Evolutionary conservation across 2,113 vertebrate species (phyloP), one percentile per base, ranked within the genome.

Genomic region (Tiliqua scincoides): DNA sequence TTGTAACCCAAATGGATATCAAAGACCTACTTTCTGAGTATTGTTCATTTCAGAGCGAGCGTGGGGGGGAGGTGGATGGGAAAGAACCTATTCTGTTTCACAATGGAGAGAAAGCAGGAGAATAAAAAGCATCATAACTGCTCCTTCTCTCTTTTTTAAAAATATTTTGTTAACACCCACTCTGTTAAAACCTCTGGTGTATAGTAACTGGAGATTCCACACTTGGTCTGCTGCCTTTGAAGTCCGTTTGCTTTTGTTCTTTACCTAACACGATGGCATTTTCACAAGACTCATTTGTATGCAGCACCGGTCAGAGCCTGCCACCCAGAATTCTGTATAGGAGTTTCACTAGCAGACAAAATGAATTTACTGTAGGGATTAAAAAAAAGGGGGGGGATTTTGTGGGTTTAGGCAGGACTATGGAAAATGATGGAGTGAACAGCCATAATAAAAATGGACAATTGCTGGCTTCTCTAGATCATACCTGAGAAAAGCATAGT

Each of bases 211-310:
- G 86, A 93, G 95, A 93, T 89, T 91, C 85, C 88, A 87, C 89
- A 87, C 72, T 95, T 91, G 52, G 73, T 87, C 74, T 25, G 1
- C 83, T 93, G 48, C 6, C 97, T 97, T 98, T 98, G 97, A 98
- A 97, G 97, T 97, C 93, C 83, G 93, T 95, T 95, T 94, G 95
- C 95, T 97, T 97, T 98, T 98, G 97, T 98, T 96, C 97, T 97
- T 96, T 96, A 97, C 96, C 97, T 97, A 97, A 97, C 96, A 96
- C 94, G 93, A 97, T 94, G 95, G 95, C 94, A 96, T 98, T 96
- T 98, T 96, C 92, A 63, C 95, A 94, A 94, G 92, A 85, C 95
- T 97, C 92, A 97, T 98, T 98, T 97, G 96, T 98, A 97, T 98
- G 97, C 97, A 95, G 94, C 94, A 89, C 93, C 91, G 86, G 87